Evolutionary conservation across 2,888 invertebrate species (phyloP), one percentile per base, ranked within the genome.

Genomic region (Chrysina gloriosa): DNA sequence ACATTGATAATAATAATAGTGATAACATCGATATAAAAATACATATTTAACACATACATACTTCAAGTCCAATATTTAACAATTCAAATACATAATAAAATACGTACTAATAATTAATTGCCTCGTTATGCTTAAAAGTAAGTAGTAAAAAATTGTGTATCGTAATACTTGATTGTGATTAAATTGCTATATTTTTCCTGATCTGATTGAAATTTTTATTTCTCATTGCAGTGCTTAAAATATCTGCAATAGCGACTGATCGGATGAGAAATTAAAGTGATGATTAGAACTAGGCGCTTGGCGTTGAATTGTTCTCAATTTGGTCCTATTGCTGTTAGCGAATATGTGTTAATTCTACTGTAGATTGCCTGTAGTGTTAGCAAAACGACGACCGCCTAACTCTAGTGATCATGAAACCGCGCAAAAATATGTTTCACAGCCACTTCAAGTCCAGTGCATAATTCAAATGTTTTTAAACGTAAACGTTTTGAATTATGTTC

Each of bases 141-240:
- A 19, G 14, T 23, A 42, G 21, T 21, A 48, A 48, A 52, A 29
- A 61, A 27, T 29, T 61, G 23, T n/a, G 14, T 61, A 42, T 14
- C 29, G 25, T 61, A 61, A 61, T 61, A 61, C 42, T 61, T 61
- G 58, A 42, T 61, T 56, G 39, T 56, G 36, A 56, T 42, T 42
- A 16, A 61, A 42, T 61, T 61, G 27, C 42, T 56, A 36, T 34
- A 14, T 27, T 9, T 61, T 25, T 25, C 42, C 3, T 16, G 29
- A 11, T 61, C 0, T 23, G 29, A 56, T 56, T 25, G 23, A 58
- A 58, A 27, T 14, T 19, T 4, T 23, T 9, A 47, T 50, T 50
- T n/a, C 14, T n/a, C 0, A 1, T 47, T 23, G 39, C 36, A 69
- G 69, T 69, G 69, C 65, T 69, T 69, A 69, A 69, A 69, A 69